Base-by-base conservation (phyloP, 35 echinoderm and acorn worm genomes). In the Anneissia japonica region DNA sequence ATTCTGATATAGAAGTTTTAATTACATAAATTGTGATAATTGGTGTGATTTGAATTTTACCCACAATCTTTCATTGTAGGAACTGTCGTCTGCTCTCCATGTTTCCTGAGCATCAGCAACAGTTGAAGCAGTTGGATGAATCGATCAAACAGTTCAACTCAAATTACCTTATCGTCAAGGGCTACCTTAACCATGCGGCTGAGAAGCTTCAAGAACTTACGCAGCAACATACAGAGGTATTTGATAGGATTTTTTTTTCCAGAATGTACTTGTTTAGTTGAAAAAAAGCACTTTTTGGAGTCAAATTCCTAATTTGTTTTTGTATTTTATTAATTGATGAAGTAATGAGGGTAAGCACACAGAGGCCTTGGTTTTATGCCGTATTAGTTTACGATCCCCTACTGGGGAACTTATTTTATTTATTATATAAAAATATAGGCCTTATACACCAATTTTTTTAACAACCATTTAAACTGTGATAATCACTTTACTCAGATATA, bases 81-180 rank as follows among this genome's bases (percentile, higher is more conserved):
- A 97, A 93, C 85, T 86, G 87, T 23, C 90, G 86, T 38, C 91
- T 97, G 73, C 77, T 97, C 12, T 89, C 76, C 39, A 38, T 91
- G n/a, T 97, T 97, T 74, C 91, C 91, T 0, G 95, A 97, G 85
- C 89, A 93, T 82, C 88, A 86, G 16, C 76, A 83, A 37, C 86
- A 83, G 23, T 55, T 97, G 3, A 79, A 74, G 0, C 72, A 51
- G 17, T 38, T 93, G 19, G 89, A 97, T 34, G 76, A 85, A 33
- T 93, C 79, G 46, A 91, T 97, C 14, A 81, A 86, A n/a, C 91
- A 97, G 79, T 97, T 97, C 79, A 97, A 97, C 79, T 80, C 84
- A 34, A 97, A 89, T 26, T 97, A 97, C 43, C 84, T 97, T 39
- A 97, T 97, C 32, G 85, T 97, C 2, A 82, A 85, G 2, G 95